Base-by-base conservation (phyloP, 1,140 invertebrate genomes). In the Cherax quadricarinatus region DNA sequence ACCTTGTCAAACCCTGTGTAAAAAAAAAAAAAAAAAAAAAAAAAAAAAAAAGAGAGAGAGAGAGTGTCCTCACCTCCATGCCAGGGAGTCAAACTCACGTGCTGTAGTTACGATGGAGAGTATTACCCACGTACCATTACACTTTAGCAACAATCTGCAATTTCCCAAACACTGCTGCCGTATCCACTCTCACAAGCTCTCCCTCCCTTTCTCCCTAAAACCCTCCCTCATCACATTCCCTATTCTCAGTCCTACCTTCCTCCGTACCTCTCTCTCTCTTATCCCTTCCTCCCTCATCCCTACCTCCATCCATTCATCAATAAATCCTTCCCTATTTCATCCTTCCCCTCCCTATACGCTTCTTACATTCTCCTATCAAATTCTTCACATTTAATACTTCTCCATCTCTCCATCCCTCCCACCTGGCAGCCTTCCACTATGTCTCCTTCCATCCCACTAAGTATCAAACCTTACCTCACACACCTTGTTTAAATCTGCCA, bases 391-490 rank as follows among this genome's bases (percentile, higher is more conserved):
- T 78, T 41, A 24, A 18, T 53, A n/a, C 21, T 21, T n/a, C 75
- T 78, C 75, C 49, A 24, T 82, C 80, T n/a, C 75, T 78, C 75
- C 49, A 24, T 82, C 80, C 49, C 80, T 82, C 9, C 49, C 80
- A 41, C 80, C 21, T 41, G n/a, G n/a, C 7, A 3, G 9, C 21
- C 21, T 41, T 6, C 75, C 21, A 10, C 21, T 41, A 24, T 41
- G 9, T 21, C 21, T 41, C 14, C n/a, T 80, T 30, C 3, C 21
- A n/a, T 30, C 14, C 79, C 41, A 14, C 30, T 41, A 18, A 21
- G 1, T 30, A 1, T 41, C 14, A 14, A 21, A 18, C n/a, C 66
- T n/a, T n/a, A 18, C 66, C n/a, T 18, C n/a, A n/a, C n/a, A 70
- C 14, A n/a, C 66, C 66, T n/a, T 70, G 12, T 16, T 41, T 30